Evolutionary conservation across 2,113 vertebrate species (phyloP).

Genomic region (Alaudala cheleensis): DNA sequence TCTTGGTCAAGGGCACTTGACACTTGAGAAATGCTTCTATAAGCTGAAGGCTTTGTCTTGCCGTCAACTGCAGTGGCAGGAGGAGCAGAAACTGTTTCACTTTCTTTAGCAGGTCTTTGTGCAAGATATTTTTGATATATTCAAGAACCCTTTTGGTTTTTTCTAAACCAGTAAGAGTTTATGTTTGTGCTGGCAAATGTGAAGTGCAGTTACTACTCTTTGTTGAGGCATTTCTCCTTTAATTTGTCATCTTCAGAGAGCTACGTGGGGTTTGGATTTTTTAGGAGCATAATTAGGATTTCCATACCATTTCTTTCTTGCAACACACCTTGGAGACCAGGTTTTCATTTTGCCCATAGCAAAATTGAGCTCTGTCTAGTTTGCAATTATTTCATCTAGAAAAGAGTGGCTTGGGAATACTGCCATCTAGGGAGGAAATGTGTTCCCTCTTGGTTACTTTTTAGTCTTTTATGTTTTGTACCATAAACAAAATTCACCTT

Average conservation of each 20-base stretch:
- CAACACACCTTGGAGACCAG: not conserved
- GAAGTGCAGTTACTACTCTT: not conserved
- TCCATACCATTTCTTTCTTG: not conserved
- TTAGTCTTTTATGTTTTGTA: not conserved
- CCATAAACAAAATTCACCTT: not conserved
- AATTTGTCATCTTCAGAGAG: not conserved
- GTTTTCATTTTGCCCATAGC: not conserved
- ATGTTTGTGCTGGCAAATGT: not conserved
- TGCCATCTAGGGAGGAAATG: not conserved
- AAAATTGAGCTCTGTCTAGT: not conserved
- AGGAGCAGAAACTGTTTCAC: not conserved
- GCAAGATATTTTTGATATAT: not conserved
- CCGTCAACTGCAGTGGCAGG: not conserved
- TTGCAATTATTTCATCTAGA: not conserved
- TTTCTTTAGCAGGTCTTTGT: not conserved
- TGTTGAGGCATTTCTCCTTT: not conserved
- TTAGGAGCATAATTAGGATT: not conserved
- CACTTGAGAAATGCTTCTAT: not conserved
- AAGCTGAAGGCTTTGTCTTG: not conserved
- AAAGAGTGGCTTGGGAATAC: not conserved
- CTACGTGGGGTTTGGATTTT: fast-evolving
- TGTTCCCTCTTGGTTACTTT: not conserved
- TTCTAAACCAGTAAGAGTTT: not conserved
- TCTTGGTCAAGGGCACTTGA: not conserved
- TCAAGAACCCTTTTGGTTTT: not conserved